Evolutionary conservation across 2,888 invertebrate species (phyloP).

Genomic region (Hypomecis punctinalis): DNA sequence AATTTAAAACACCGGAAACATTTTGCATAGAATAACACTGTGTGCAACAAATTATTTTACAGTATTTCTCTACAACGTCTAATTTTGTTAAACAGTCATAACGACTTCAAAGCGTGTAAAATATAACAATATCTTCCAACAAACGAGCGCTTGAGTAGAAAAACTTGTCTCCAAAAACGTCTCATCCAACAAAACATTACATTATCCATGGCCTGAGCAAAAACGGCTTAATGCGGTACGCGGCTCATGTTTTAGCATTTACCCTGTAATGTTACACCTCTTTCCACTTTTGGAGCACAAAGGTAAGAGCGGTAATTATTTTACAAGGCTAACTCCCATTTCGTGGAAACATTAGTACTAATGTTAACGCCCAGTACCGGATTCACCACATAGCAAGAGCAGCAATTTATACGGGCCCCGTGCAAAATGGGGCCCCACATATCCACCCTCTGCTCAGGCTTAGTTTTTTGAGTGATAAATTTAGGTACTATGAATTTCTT

Average conservation of each 20-base stretch:
- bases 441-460: too few relatives aligned
- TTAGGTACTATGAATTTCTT: too few relatives aligned
- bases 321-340: constrained; percentile 57
- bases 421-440: too few relatives aligned
- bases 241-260: constrained; percentile 47
- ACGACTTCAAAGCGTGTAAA: not conserved
- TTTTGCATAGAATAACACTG: too few relatives aligned
- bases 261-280: constrained; percentile 47
- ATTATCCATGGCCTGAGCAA: constrained; percentile 27
- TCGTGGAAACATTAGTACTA: constrained; percentile 64
- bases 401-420: too few relatives aligned
- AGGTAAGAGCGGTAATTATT: constrained; percentile 65
- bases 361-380: constrained; percentile 54
- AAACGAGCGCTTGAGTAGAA: constrained; percentile 4
- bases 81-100: not conserved
- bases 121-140: not conserved
- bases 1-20: too few relatives aligned
- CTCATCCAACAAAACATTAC: constrained; percentile 7
- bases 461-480: too few relatives aligned
- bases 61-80: too few relatives aligned
- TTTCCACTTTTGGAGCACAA: constrained; percentile 52
- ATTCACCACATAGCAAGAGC: too few relatives aligned
- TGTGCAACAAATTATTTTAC: too few relatives aligned
- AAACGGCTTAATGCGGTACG: constrained; percentile 40
- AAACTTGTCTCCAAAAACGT: constrained; percentile 17